Conservation (phyloP, 30 jellyfish, hydroid and myxozoan species). For the Hydractinia symbiolongicarpus region DNA sequence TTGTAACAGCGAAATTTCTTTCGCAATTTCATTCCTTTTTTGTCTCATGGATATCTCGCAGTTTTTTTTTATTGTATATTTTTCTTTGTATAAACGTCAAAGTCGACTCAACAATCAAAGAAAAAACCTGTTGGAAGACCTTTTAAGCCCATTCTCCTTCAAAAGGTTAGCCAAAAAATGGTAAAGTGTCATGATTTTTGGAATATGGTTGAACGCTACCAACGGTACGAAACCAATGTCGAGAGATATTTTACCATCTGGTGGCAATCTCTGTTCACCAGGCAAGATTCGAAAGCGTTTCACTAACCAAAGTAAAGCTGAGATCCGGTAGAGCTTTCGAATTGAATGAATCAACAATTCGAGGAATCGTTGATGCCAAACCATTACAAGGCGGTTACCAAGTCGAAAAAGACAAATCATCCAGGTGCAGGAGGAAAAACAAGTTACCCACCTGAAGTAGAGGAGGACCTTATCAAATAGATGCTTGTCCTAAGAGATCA, state of each 20-base stretch:
- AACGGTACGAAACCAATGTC: background rate
- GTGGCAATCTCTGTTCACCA: background rate
- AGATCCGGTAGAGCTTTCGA: conserved; percentile 22
- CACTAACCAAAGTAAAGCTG: conserved; percentile 17
- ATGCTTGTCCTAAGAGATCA: conserved; percentile 6
- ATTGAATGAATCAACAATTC: conserved; percentile 13
- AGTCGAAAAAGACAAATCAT: conserved; percentile 10
- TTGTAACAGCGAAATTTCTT: background rate
- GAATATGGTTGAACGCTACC: background rate
- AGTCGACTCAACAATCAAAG: background rate
- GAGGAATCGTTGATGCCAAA: background rate
- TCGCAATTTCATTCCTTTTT: too few species aligned
- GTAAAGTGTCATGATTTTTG: conserved; percentile 10
- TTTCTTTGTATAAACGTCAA: background rate
- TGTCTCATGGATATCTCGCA: background rate
- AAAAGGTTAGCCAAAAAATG: conserved; percentile 6
- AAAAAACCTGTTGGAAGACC: conserved; percentile 21
- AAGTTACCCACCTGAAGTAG: conserved; percentile 19
- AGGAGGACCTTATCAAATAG: conserved; percentile 7
- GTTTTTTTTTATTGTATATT: background rate
- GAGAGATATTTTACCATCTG: background rate
- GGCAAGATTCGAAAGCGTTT: background rate
- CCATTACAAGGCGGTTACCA: background rate
- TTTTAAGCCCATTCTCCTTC: background rate
- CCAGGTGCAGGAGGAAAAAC: conserved; percentile 18